Percentiles rank a stretch among this genome's conserved stretches.
Conservation (phyloP, 2,888 invertebrate genomes). For the Margaritifera margaritifera region DNA sequence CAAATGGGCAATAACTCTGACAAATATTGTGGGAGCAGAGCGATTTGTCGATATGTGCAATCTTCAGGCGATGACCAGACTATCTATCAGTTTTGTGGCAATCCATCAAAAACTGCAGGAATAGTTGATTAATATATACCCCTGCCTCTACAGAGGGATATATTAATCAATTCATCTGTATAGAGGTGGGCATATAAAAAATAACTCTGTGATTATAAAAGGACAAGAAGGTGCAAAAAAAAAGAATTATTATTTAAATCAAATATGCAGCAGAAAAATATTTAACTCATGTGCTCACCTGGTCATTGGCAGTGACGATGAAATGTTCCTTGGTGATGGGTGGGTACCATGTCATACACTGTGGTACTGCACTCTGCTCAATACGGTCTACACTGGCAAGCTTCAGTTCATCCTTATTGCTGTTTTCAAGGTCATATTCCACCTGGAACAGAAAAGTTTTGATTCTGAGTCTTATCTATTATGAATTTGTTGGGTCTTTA, state of each 20-base stretch:
- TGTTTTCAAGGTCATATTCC: conserved; percentile 71
- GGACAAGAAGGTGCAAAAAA: background rate
- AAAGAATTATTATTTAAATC: background rate
- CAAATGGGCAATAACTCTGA: too few species aligned
- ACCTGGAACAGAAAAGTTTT: conserved; percentile 51
- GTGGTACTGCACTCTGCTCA: conserved; percentile 80
- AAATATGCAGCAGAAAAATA: background rate
- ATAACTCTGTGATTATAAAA: background rate
- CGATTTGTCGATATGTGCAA: too few species aligned
- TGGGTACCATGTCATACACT: conserved; percentile 76
- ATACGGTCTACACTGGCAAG: conserved; percentile 76
- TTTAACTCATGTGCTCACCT: conserved; percentile 43
- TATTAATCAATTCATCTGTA: background rate
- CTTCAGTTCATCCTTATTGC: conserved; percentile 66
- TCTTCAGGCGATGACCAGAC: too few species aligned
- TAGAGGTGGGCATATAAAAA: background rate
- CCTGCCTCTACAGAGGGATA: background rate
- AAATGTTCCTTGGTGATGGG: conserved; percentile 73
- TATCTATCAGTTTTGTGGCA: too few species aligned
- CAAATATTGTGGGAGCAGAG: too few species aligned
- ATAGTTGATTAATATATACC: too few species aligned
- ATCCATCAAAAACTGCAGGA: too few species aligned
- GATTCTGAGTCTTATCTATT: too few species aligned
- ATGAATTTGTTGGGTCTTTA: too few species aligned
- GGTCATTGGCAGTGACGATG: conserved; percentile 79